Conservation (phyloP, 2,888 invertebrate species). For the Tinea pellionella region DNA sequence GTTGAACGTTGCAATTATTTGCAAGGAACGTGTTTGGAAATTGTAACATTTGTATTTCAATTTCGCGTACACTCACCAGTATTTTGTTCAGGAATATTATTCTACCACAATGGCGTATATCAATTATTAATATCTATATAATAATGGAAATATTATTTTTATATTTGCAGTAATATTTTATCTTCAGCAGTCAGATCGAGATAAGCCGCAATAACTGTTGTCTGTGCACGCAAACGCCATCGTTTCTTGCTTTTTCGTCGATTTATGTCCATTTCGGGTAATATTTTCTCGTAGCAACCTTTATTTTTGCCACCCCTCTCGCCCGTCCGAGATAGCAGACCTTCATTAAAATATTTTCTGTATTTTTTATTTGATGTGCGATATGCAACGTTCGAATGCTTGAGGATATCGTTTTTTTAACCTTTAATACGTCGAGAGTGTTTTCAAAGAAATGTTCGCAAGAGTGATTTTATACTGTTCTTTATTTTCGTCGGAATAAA, state of each 20-base stretch:
- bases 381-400: constrained; percentile 11
- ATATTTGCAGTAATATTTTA: constrained; percentile 1
- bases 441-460: background rate
- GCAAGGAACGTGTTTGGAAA: background rate
- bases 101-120: no score
- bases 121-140: background rate
- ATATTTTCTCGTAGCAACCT: constrained; percentile 18
- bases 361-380: background rate
- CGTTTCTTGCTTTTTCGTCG: constrained; percentile 22
- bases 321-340: constrained; percentile 19
- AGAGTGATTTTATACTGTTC: background rate
- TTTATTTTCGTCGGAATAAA: background rate
- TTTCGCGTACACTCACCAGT: background rate
- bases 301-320: constrained; percentile 17
- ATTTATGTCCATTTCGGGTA: constrained; percentile 25
- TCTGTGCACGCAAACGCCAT: constrained; percentile 20
- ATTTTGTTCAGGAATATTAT: no score
- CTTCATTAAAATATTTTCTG: constrained; percentile 26
- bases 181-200: constrained; percentile 18
- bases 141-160: background rate
- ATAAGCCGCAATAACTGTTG: constrained; percentile 25
- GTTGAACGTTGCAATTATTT: constrained; percentile 5
- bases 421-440: background rate
- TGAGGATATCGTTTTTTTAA: background rate
- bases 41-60: background rate